Conservation (phyloP, 2,888 invertebrate genomes). For the Crossocerus cetratus region DNA sequence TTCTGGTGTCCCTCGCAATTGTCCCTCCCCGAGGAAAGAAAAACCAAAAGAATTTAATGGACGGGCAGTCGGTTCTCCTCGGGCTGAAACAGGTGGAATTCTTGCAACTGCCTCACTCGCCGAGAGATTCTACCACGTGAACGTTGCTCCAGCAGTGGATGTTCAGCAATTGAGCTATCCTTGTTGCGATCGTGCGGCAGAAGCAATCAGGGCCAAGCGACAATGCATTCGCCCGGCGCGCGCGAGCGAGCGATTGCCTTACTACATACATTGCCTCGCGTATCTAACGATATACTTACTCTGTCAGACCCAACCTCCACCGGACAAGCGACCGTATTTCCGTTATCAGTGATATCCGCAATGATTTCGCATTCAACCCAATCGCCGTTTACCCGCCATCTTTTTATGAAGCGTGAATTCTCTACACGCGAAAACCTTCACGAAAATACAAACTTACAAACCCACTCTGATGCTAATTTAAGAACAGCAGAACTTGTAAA, state of each 20-base stretch:
- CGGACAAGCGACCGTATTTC: constrained; percentile 25
- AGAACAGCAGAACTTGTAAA: too few relatives aligned
- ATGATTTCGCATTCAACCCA: constrained; percentile 19
- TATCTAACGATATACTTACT: constrained; percentile 48
- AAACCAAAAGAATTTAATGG: too few relatives aligned
- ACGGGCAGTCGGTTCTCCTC: too few relatives aligned
- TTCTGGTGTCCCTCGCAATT: too few relatives aligned
- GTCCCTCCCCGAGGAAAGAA: too few relatives aligned
- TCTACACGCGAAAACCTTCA: too few relatives aligned
- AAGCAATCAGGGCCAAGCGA: constrained; percentile 70
- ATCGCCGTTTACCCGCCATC: not conserved
- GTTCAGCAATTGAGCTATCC: constrained; percentile 73
- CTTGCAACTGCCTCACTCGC: too few relatives aligned
- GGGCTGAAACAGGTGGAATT: too few relatives aligned
- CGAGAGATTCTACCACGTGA: constrained; percentile 29
- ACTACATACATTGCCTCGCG: constrained; percentile 54
- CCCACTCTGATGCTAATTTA: too few relatives aligned
- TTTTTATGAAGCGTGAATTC: too few relatives aligned
- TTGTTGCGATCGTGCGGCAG: constrained; percentile 47
- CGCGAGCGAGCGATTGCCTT: constrained; percentile 48
- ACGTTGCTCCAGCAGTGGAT: constrained; percentile 57
- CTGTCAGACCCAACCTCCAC: constrained; percentile 26
- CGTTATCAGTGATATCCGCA: constrained; percentile 9
- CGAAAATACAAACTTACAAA: too few relatives aligned
- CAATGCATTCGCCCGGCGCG: constrained; percentile 67